Evolutionary conservation across 2,888 invertebrate genomes (phyloP).

Genomic region (Imbricaverruca yamaguchii): DNA sequence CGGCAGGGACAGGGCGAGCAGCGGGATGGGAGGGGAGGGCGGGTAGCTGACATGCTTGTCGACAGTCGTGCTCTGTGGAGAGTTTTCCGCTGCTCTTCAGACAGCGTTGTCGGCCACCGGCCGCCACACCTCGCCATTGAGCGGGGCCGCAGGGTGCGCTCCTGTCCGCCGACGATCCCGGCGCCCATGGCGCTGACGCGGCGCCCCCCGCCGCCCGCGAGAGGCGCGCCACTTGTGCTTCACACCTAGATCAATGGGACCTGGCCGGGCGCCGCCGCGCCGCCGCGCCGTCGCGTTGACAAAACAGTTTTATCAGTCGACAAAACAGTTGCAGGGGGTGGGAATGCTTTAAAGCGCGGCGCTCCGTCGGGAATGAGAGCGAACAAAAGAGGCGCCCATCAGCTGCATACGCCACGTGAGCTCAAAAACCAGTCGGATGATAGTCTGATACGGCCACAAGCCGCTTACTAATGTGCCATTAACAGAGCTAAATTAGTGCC

Average conservation of each 20-base stretch:
- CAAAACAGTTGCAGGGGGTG: constrained; percentile 19
- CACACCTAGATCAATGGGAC: constrained; percentile 10
- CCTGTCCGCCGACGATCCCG: too few relatives aligned
- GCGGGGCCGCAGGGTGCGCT: neutral
- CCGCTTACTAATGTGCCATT: too few relatives aligned
- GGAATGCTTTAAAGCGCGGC: neutral
- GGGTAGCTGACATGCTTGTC: too few relatives aligned
- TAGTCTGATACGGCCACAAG: too few relatives aligned
- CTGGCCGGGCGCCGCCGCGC: neutral
- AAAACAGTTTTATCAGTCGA: constrained; percentile 13
- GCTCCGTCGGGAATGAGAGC: neutral
- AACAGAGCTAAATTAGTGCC: too few relatives aligned
- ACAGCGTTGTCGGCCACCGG: neutral
- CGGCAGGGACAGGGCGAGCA: too few relatives aligned
- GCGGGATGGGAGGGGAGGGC: too few relatives aligned
- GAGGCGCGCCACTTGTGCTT: constrained; percentile 2
- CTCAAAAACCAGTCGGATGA: too few relatives aligned
- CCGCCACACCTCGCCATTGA: neutral
- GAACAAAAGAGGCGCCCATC: neutral
- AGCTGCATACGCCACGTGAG: too few relatives aligned
- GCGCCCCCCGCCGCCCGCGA: constrained; percentile 4
- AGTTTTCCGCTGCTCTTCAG: too few relatives aligned
- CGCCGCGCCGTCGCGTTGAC: neutral
- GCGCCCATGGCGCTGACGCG: neutral
- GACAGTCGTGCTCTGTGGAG: too few relatives aligned